Evolutionary conservation across 2,888 invertebrate species (phyloP).

Genomic region (Philereme vetulata): DNA sequence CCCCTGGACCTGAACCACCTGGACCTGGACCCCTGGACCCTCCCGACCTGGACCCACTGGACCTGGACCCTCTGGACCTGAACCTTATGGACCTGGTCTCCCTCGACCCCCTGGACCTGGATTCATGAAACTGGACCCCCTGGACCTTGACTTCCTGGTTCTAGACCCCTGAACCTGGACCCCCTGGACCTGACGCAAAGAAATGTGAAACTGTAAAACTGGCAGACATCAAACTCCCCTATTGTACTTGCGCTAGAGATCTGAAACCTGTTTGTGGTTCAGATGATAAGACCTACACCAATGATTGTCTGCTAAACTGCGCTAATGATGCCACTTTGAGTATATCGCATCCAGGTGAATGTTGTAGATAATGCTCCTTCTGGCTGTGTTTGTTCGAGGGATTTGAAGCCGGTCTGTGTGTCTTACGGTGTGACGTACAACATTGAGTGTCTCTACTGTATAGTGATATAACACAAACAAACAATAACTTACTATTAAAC

Average conservation of each 20-base stretch:
- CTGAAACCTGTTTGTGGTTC: conserved; percentile 55
- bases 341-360: conserved; percentile 30
- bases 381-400: conserved; percentile 34
- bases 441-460: conserved; percentile 88
- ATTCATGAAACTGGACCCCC: no score
- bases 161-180: no score
- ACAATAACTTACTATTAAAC: no score
- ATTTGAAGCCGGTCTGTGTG: conserved; percentile 54
- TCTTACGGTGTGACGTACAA: conserved; percentile 81
- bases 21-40: no score
- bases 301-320: conserved; percentile 78
- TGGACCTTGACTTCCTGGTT: no score
- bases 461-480: no score
- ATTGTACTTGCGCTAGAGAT: conserved; percentile 39
- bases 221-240: conserved; percentile 16
- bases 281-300: conserved; percentile 87
- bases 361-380: neutral
- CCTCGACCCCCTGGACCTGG: no score
- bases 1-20: no score
- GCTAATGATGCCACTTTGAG: conserved; percentile 28
- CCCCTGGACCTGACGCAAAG: no score
- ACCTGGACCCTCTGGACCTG: no score
- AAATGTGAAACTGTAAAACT: conserved; percentile 38
- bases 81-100: no score
- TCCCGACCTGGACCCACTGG: no score